These are phyloP conservation scores for Palloptera scutellata DNA, from an alignment of 2,888 invertebrate species.

Conservation along the genomic window DNA sequence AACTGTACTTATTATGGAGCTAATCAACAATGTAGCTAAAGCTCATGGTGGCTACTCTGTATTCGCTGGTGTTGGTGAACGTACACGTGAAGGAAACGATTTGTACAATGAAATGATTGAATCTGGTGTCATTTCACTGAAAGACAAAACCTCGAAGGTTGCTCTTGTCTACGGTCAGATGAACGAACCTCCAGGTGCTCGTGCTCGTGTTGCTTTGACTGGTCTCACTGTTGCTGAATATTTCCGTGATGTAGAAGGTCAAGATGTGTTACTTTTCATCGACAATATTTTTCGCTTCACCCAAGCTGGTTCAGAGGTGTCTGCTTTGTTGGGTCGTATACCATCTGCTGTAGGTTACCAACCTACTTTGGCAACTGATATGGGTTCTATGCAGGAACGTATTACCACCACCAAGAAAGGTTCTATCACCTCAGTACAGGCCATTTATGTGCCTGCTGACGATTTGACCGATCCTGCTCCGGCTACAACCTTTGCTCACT, in stretches of 20 bases:
- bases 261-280: conserved; percentile 92
- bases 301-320: conserved; percentile 87
- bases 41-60: conserved; percentile 96
- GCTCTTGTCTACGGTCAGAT: conserved; percentile 94
- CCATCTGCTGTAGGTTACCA: conserved; percentile 95
- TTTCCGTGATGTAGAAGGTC: conserved; percentile 93
- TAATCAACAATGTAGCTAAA: conserved; percentile 93
- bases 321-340: conserved; percentile 92
- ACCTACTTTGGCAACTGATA: conserved; percentile 92
- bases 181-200: conserved; percentile 95
- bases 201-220: conserved; percentile 90
- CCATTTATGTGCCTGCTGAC: conserved; percentile 93
- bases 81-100: conserved; percentile 94
- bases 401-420: conserved; percentile 94
- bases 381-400: conserved; percentile 96
- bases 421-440: conserved; percentile 93
- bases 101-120: conserved; percentile 96
- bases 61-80: conserved; percentile 92
- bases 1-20: conserved; percentile 94
- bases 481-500: conserved; percentile 93
- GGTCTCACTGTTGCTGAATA: conserved; percentile 92
- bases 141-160: conserved; percentile 83
- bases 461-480: conserved; percentile 96
- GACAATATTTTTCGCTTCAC: conserved; percentile 96
- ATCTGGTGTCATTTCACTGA: conserved; percentile 88